Conservation (phyloP, 2,113 vertebrate genomes). For the Proteles cristata region DNA sequence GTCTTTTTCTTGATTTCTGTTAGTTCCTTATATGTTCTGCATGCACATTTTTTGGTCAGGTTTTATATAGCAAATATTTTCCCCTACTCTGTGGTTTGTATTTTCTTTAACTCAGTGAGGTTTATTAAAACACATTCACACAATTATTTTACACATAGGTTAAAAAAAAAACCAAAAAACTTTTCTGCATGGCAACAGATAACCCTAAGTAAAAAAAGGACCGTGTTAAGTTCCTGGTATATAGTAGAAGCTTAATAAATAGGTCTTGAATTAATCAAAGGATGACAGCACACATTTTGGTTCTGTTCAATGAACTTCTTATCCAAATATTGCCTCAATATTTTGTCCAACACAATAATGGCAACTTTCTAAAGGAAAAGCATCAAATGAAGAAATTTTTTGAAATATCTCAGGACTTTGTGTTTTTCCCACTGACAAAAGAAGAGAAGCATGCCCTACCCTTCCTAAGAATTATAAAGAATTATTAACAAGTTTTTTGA, state of each 20-base stretch:
- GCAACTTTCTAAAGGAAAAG: not conserved
- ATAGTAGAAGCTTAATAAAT: not conserved
- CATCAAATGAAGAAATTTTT: not conserved
- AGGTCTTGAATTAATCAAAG: not conserved
- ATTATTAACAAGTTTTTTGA: not conserved
- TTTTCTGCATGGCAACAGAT: not conserved
- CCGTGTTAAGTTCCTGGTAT: not conserved
- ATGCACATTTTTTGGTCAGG: not conserved
- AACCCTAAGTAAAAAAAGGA: not conserved
- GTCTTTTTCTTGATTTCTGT: not conserved
- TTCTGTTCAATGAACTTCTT: not conserved
- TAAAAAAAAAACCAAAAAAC: not conserved
- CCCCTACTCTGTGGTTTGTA: not conserved
- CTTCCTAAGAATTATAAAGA: not conserved
- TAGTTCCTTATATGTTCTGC: not conserved
- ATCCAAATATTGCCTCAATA: not conserved
- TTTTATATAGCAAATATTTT: not conserved
- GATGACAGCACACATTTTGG: not conserved
- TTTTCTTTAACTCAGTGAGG: not conserved
- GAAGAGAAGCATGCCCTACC: not conserved
- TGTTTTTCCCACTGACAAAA: not conserved
- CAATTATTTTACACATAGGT: not conserved
- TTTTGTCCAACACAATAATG: not conserved
- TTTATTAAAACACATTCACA: not conserved
- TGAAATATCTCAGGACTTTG: not conserved